Evolutionary conservation across 2,113 vertebrate species (phyloP).

Genomic region (Siphamia tubifer): DNA sequence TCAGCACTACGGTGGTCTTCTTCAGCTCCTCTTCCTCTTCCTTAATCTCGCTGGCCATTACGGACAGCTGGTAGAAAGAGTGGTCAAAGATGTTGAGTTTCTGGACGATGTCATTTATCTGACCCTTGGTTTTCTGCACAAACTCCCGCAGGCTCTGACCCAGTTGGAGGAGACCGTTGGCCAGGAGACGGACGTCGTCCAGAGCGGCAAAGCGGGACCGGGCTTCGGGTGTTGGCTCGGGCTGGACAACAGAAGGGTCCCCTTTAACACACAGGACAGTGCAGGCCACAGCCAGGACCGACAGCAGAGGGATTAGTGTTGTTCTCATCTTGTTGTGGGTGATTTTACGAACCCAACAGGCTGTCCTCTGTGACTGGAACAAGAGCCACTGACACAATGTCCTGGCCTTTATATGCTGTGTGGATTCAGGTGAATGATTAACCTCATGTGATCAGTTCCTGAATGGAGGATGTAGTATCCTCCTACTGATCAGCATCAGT

Average conservation of each 20-base stretch:
- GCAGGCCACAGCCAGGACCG: slow-evolving; percentile 64
- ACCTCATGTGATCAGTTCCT: slow-evolving; percentile 28
- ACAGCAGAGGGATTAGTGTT: slow-evolving; percentile 35
- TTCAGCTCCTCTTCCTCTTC: slow-evolving; percentile 90
- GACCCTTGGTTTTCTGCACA: slow-evolving; percentile 89
- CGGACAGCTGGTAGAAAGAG: slow-evolving; percentile 87
- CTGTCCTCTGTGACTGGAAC: neutral
- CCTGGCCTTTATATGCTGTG: slow-evolving; percentile 41
- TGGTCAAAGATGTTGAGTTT: slow-evolving; percentile 91
- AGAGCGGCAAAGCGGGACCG: slow-evolving; percentile 86
- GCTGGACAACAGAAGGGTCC: slow-evolving; percentile 22
- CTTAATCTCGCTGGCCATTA: slow-evolving; percentile 88
- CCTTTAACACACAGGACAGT: slow-evolving; percentile 65
- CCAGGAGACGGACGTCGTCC: slow-evolving; percentile 89
- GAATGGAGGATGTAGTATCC: neutral
- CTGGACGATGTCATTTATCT: slow-evolving; percentile 91
- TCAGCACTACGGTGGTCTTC: slow-evolving; percentile 84
- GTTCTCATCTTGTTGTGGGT: slow-evolving; percentile 71
- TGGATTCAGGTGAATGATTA: slow-evolving; percentile 64
- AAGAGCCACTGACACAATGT: neutral
- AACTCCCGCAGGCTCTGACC: slow-evolving; percentile 92
- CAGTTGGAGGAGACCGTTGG: slow-evolving; percentile 90
- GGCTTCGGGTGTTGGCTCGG: slow-evolving; percentile 60
- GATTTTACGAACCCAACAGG: neutral
- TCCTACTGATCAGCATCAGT: neutral